These are phyloP conservation scores for Clepsis dumicolana DNA, from an alignment of 2,888 invertebrate genomes.

Conservation along the genomic window DNA sequence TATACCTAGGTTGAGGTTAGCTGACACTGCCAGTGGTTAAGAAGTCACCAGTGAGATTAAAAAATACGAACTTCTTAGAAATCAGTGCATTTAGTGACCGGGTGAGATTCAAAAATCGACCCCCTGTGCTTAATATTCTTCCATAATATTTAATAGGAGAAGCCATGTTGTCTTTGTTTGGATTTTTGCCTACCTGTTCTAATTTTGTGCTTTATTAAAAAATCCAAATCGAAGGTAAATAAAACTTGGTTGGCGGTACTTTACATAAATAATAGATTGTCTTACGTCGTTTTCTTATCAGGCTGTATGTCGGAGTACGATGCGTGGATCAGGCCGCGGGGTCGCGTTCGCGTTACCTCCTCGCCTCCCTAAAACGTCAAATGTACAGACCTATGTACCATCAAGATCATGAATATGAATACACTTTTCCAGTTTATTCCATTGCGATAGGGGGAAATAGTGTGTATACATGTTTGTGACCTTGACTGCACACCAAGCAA, in stretches of 20 bases:
- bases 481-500: not conserved
- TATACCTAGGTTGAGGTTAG: too few species aligned
- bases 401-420: not conserved
- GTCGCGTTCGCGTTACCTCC: slow-evolving; percentile 7
- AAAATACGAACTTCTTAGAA: too few species aligned
- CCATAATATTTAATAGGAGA: too few species aligned
- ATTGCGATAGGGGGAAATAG: not conserved
- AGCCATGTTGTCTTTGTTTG: not conserved
- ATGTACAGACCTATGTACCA: too few species aligned
- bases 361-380: slow-evolving; percentile 4
- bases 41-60: too few species aligned
- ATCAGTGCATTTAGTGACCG: too few species aligned
- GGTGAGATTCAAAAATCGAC: too few species aligned
- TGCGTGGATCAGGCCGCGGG: slow-evolving; percentile 10
- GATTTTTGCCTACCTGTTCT: not conserved
- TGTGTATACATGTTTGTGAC: not conserved
- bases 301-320: not conserved
- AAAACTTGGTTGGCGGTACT: slow-evolving; percentile 2
- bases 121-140: too few species aligned
- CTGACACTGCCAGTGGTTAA: too few species aligned
- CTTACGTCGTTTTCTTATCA: slow-evolving; percentile 12
- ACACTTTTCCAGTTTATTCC: not conserved
- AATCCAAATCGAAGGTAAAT: not conserved
- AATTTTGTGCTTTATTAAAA: slow-evolving; percentile 8
- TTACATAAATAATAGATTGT: slow-evolving; percentile 21